A percentile compares a stretch with the other conserved stretches of the same genome.
These are phyloP conservation scores for Drosophila paramelanica DNA, from an alignment of 2,888 invertebrate species.

Conservation along the genomic window DNA sequence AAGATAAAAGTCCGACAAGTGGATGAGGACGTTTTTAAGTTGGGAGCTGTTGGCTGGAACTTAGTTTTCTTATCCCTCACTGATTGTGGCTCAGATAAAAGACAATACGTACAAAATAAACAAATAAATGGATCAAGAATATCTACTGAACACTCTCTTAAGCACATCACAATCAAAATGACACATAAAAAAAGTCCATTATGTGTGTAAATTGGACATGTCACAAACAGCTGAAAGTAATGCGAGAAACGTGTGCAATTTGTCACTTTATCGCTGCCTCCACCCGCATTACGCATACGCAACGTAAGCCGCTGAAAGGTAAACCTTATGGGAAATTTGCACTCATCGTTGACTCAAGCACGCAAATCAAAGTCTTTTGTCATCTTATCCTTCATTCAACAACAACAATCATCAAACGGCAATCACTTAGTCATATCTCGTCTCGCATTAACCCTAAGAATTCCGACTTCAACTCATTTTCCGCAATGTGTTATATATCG, in stretches of 20 bases:
- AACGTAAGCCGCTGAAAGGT: slow-evolving; percentile 7
- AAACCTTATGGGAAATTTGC: slow-evolving; percentile 24
- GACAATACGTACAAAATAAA: not conserved
- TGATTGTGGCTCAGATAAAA: not conserved
- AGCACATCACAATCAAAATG: slow-evolving; percentile 1
- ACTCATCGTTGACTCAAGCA: slow-evolving; percentile 2
- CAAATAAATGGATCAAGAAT: not conserved
- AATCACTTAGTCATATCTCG: slow-evolving; percentile 36
- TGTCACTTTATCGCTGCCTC: slow-evolving; percentile 32
- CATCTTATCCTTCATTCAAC: slow-evolving; percentile 15
- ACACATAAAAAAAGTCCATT: slow-evolving; percentile 8
- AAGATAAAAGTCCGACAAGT: slow-evolving; percentile 9
- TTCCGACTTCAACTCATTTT: slow-evolving; percentile 15
- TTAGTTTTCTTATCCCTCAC: not conserved
- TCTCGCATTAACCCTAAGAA: slow-evolving; percentile 9
- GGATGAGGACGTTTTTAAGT: slow-evolving; percentile 1
- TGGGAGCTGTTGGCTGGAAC: not conserved
- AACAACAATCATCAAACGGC: slow-evolving; percentile 38
- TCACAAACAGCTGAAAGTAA: slow-evolving; percentile 33
- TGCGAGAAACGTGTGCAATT: slow-evolving; percentile 45
- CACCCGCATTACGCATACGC: slow-evolving; percentile 29
- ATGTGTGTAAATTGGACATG: slow-evolving; percentile 14
- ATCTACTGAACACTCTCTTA: not conserved
- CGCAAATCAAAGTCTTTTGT: slow-evolving; percentile 45
- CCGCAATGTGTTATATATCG: slow-evolving; percentile 33